Base-by-base conservation (phyloP, 2,888 invertebrate genomes). In the Penaeus monodon region DNA sequence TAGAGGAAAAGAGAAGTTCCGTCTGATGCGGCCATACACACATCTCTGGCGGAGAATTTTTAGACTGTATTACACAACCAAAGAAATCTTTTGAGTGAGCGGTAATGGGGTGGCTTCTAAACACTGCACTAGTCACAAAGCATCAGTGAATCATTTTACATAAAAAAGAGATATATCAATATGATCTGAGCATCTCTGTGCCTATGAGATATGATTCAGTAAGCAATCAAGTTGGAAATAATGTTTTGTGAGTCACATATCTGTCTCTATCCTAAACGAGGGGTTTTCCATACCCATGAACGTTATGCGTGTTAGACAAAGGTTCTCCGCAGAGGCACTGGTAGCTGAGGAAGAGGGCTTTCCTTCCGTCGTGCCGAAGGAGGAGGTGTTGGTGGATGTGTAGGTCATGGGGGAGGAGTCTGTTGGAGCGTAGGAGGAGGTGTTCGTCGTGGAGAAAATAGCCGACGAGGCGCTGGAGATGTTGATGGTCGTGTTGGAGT, bases 261-360 rank as follows among this genome's bases (percentile, higher is more conserved):
- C 86, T 24, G 86, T 87, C n/a, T 87, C 86, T 65, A 87, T 79
- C 33, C 82, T 87, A 68, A 87, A 87, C 20, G 82, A 87, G 0
- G 82, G 83, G 64, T 87, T 87, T 24, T 87, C 86, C 83, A 79
- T 83, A 87, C 86, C 86, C 86, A 87, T 78, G 38, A 87, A 87
- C 7, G 86, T 87, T 24, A 87, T 87, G n/a, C 86, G 68, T 2
- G 86, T 87, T n/a, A 87, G 74, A 70, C 86, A 87, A 14, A 87
- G 79, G 73, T 83, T 87, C 17, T 87, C 86, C 2, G 64, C 70
- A 7, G 86, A 87, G 57, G 78, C 49, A 27, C 68, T 38, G 33
- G 66, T 27, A 0, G 77, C 12, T 24, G 66, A 44, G 14, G 57
- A 57, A 17, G 57, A 57, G 14, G 57, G 17, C 57, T 57, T 57